Evolutionary conservation across 2,113 vertebrate species (phyloP), one percentile per base, ranked within the genome.

Genomic region (Indri indri): DNA sequence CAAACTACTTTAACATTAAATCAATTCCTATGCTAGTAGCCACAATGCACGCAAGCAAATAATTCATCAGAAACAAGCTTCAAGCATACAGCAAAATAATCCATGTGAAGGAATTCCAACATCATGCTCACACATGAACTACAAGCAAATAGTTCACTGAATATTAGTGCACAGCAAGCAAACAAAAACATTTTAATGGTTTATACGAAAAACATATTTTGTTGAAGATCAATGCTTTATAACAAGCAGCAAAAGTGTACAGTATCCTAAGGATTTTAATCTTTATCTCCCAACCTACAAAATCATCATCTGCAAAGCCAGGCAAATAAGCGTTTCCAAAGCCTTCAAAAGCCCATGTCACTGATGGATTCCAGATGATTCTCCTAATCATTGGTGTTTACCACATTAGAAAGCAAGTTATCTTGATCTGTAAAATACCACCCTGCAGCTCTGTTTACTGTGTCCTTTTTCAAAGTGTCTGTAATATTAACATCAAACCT

Each of bases 361-460:
- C 8, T 94, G 94, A 91, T 79, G 77, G 89, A 50, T 83, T 93
- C 79, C 95, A 91, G 82, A 80, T 84, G 89, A 82, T n/a, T 92
- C 61, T 87, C 30, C 57, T 94, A 83, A 80, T 80, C 74, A 91
- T 34, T 20, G 34, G 52, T 80, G 52, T 74, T 80, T 68, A 79
- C 83, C 7, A 0, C 40, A 34, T 80, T 59, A 85, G 85, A 86
- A 90, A 91, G 73, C 22, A 7, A 50, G 93, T 65, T 73, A 57
- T 79, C 91, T 94, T 18, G n/a, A 27, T 94, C 93, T 70, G 30
- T 61, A 77, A 86, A 66, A 71, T 92, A 34, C 81, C 86, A 52
- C 77, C 76, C 85, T 50, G 37, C 22, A 34, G 63, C 79, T 94
- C 86, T 71, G 68, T 90, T 70, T 63, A 37, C 89, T 50, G 32